These are phyloP conservation scores for Halictus quadricinctus DNA, from an alignment of 2,888 invertebrate species.

Conservation along the genomic window DNA sequence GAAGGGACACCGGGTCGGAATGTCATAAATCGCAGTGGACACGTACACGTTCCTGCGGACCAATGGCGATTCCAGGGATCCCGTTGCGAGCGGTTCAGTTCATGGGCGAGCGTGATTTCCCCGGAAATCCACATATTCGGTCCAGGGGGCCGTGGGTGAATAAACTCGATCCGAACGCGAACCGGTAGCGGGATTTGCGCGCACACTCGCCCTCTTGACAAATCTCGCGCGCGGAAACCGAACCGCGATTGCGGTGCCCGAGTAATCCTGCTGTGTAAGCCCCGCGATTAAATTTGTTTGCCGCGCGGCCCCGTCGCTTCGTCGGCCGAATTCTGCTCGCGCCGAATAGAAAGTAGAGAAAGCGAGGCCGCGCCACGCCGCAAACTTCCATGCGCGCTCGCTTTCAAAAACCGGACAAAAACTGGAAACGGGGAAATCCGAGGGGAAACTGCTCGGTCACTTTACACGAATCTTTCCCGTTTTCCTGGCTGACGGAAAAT, in stretches of 20 bases:
- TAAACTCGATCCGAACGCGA: conserved; percentile 36
- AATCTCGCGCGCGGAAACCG: conserved; percentile 52
- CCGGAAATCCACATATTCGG: conserved; percentile 26
- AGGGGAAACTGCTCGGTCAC: not conserved
- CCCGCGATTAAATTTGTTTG: conserved; percentile 66
- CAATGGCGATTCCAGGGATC: not conserved
- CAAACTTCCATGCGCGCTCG: not conserved
- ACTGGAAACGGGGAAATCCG: not conserved
- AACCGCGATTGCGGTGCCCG: conserved; percentile 44
- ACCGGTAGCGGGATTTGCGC: conserved; percentile 36
- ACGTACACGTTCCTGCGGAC: not conserved
- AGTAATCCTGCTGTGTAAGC: conserved; percentile 59
- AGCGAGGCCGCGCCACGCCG: not conserved
- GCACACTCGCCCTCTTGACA: conserved; percentile 31
- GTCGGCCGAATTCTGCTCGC: conserved; percentile 18
- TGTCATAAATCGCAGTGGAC: not conserved
- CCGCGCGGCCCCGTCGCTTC: conserved; percentile 21
- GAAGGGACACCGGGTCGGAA: not conserved
- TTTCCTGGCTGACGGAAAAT: not conserved
- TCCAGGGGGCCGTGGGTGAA: not conserved
- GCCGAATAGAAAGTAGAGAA: conserved; percentile 26
- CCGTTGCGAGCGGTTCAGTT: not conserved
- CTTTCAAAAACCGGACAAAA: not conserved
- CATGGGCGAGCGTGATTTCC: conserved; percentile 11
- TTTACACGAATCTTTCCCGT: not conserved